Percentiles rank a stretch among this genome's conserved stretches.
Evolutionary conservation across 2,888 invertebrate genomes (phyloP).

Genomic region (Brenthis ino): DNA sequence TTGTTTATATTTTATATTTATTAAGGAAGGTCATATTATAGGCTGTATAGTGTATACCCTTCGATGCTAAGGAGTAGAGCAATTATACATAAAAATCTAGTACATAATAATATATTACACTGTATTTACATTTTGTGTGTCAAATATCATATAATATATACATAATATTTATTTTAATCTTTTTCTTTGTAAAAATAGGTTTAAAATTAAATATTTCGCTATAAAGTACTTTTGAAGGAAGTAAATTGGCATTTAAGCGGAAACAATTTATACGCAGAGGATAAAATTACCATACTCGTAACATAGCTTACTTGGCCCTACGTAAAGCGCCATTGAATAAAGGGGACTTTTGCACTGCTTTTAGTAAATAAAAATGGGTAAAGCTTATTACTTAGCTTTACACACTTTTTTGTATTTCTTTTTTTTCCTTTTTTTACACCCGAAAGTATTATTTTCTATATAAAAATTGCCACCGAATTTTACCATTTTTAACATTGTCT

Average conservation of each 20-base stretch:
- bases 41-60: too few relatives aligned
- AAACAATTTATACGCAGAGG: constrained; percentile 20
- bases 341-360: constrained; percentile 5
- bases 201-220: neutral
- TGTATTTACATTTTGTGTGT: too few relatives aligned
- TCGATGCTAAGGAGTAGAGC: too few relatives aligned
- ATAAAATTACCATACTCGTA: constrained; percentile 30
- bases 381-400: neutral
- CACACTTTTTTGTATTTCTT: neutral
- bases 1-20: too few relatives aligned
- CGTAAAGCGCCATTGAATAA: neutral
- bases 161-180: neutral
- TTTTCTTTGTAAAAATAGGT: neutral
- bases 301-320: constrained; percentile 14
- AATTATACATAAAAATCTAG: too few relatives aligned
- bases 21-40: too few relatives aligned
- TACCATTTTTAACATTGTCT: too few relatives aligned
- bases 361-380: neutral
- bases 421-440: neutral
- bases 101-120: too few relatives aligned
- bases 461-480: too few relatives aligned
- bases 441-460: too few relatives aligned
- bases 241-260: constrained; percentile 28
- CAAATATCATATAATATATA: too few relatives aligned
- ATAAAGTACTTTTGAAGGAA: constrained; percentile 16